A percentile compares a stretch with the other conserved stretches of the same genome.
Conservation (phyloP, 2,797 vertebrate species). For the Sebastes cheni region DNA sequence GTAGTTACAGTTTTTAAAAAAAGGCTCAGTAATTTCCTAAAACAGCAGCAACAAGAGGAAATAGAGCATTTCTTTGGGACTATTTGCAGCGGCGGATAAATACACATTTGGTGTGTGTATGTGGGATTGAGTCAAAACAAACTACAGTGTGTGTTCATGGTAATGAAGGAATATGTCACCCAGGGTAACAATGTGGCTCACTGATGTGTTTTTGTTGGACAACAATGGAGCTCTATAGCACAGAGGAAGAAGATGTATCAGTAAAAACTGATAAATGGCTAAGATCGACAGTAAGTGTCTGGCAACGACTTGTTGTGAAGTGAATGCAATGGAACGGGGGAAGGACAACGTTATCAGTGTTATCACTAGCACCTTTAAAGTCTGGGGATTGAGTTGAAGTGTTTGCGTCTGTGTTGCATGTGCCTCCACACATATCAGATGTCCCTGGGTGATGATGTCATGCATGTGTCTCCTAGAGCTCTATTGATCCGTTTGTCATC, state of each 20-base stretch:
- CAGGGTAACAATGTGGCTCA: too few relatives aligned
- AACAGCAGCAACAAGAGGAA: background rate
- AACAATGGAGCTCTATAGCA: too few relatives aligned
- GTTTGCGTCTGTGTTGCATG: background rate
- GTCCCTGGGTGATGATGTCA: slow-evolving; percentile 41
- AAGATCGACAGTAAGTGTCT: too few relatives aligned
- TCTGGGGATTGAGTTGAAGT: background rate
- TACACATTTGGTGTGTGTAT: background rate
- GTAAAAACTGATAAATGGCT: too few relatives aligned
- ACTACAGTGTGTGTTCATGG: background rate
- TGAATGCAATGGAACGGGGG: too few relatives aligned
- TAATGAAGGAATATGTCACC: too few relatives aligned
- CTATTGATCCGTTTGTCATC: slow-evolving; percentile 28
- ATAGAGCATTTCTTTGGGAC: background rate
- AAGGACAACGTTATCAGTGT: too few relatives aligned
- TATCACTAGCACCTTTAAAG: background rate
- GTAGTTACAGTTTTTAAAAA: background rate
- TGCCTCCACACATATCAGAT: background rate
- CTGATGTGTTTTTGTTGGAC: too few relatives aligned
- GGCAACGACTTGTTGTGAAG: too few relatives aligned
- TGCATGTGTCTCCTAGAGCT: background rate
- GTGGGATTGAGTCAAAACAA: background rate
- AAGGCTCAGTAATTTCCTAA: background rate
- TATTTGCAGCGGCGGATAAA: background rate
- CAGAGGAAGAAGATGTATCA: too few relatives aligned